Base-by-base conservation (phyloP, 2,113 vertebrate genomes). In the Dendropsophus ebraccatus region DNA sequence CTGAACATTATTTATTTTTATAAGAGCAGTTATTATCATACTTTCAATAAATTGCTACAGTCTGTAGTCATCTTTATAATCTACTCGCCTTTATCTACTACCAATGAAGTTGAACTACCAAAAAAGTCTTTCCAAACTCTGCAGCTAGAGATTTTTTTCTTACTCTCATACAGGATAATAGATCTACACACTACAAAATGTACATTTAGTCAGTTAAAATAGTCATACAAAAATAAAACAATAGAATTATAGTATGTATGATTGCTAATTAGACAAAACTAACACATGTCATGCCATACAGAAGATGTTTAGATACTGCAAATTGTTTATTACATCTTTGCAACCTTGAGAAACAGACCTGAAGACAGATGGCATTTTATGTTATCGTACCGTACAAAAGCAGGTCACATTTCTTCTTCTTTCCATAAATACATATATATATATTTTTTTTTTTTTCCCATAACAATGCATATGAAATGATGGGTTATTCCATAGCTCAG, bases 311-410 rank as follows among this genome's bases (percentile, higher is more conserved):
- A 81, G 37, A 67, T 52, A 69, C 45, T 82, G 50, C 50, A 82
- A 82, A 50, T 69, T 69, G 80, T 14, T 69, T 82, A 45, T 69
- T 82, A 82, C 9, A 32, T 69, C 23, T 69, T 82, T 50, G 52
- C 80, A 82, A 47, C 62, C 41, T 82, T 82, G 62, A 82, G 28
- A 21, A 83, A 73, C 81, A 83, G 47, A 52, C 25, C 28, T 73
- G 50, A 73, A 83, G 81, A 73, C 81, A 83, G 81, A 83, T 83
- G 81, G 67, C 50, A 83, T 83, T 72, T 73, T 83, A 65, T 58
- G 14, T 32, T n/a, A 0, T 89, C 85, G 88, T 87, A 14, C 67
- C 7, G 0, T 82, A 5, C 60, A 85, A 41, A 8, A 8, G 19
- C 1, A 37, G n/a, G 30, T 76, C 32, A 23, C 52, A 8, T 13